Percentiles rank a stretch among this genome's conserved stretches.
phyloP scores from a whole-genome alignment of 1,140 invertebrate genomes.

The Goniozus legneri region DNA sequence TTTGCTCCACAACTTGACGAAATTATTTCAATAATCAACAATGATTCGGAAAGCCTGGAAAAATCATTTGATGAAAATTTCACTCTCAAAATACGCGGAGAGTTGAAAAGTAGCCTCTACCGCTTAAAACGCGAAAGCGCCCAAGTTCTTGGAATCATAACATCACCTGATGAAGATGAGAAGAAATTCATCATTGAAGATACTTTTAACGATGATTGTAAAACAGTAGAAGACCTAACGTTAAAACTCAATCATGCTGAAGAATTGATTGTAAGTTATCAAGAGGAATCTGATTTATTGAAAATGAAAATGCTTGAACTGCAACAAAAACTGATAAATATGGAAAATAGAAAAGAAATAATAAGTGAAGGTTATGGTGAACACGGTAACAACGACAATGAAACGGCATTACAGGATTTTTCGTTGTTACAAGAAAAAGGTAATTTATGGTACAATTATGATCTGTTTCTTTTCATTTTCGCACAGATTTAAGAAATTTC shows the following conservation, averaged over 20 bases:
- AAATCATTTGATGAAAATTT: constrained; percentile 52
- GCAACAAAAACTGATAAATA: constrained; percentile 46
- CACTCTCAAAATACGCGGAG: constrained; percentile 58
- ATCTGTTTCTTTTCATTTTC: background rate
- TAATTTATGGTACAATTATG: constrained; percentile 11
- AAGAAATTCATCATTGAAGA: constrained; percentile 20
- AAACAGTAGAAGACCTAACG: constrained; percentile 38
- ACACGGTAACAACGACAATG: constrained; percentile 33
- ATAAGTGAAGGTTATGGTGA: constrained; percentile 65
- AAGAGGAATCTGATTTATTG: constrained; percentile 57
- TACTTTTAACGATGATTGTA: constrained; percentile 11
- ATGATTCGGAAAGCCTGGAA: constrained; percentile 44
- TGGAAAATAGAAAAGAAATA: constrained; percentile 58
- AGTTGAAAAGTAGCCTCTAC: constrained; percentile 63
- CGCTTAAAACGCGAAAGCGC: constrained; percentile 65
- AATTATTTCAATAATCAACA: constrained; percentile 61
- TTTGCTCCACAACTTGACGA: constrained; percentile 66
- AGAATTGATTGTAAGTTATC: constrained; percentile 49
- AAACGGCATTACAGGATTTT: constrained; percentile 40
- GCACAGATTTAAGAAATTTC: constrained; percentile 20
- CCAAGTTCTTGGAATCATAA: constrained; percentile 62
- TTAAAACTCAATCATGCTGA: constrained; percentile 51
- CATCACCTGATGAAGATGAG: constrained; percentile 30
- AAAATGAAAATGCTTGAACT: constrained; percentile 59
- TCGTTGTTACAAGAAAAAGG: constrained; percentile 48